Percentiles rank a stretch among this genome's conserved stretches.
phyloP scores from a whole-genome alignment of 2,113 vertebrate species.

The Regulus satrapa region DNA sequence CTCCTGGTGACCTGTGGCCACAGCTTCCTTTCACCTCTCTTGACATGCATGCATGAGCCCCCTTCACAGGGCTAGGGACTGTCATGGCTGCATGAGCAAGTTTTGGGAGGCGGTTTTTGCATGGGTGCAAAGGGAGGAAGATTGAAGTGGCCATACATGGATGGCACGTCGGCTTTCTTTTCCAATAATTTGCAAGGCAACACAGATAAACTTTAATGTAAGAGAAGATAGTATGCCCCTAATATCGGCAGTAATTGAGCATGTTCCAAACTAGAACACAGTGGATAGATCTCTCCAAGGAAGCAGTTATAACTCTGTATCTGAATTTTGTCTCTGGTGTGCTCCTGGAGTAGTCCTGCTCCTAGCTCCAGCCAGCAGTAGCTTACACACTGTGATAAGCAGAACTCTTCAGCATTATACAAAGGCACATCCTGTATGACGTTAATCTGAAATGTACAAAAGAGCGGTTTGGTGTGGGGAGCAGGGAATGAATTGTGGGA shows the following conservation, averaged over 20 bases:
- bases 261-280: background rate
- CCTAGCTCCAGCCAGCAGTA: background rate
- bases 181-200: background rate
- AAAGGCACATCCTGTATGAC: background rate
- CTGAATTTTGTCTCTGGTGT: background rate
- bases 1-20: background rate
- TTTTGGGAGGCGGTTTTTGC: background rate
- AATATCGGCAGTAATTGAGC: background rate
- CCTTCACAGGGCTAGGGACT: rapidly evolving
- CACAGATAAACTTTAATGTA: background rate
- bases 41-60: background rate
- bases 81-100: rapidly evolving
- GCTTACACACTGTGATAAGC: rapidly evolving
- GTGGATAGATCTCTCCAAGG: background rate
- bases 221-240: background rate
- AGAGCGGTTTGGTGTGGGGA: rapidly evolving
- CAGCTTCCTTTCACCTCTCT: background rate
- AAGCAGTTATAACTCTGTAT: background rate
- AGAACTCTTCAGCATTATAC: background rate
- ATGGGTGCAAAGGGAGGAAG: background rate
- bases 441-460: background rate
- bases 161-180: background rate
- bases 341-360: background rate
- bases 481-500: background rate
- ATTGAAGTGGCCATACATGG: background rate